Evolutionary conservation across 2,113 vertebrate species (phyloP).

Genomic region (Rhombomys opimus): DNA sequence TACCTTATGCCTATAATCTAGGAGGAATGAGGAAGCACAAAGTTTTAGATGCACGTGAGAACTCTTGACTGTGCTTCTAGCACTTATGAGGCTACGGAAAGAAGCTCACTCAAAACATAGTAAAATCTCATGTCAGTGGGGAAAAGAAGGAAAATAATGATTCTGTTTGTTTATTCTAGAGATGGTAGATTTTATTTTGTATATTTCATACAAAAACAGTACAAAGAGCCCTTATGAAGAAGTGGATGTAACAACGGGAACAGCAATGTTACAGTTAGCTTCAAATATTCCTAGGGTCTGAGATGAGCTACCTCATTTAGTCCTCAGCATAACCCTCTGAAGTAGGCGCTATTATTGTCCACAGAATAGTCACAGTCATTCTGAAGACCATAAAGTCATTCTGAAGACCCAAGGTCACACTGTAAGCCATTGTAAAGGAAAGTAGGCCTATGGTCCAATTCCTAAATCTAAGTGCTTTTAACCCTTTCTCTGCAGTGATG

Average conservation of each 20-base stretch:
- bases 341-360: conserved; percentile 25
- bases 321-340: conserved; percentile 37
- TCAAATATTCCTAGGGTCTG: conserved; percentile 5
- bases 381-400: conserved; percentile 30
- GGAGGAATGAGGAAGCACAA: background rate
- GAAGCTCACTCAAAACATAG: background rate
- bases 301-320: conserved; percentile 48
- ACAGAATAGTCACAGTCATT: conserved; percentile 51
- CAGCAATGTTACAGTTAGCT: background rate
- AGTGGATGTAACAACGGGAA: background rate
- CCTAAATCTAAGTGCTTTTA: conserved; percentile 5
- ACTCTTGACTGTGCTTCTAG: background rate
- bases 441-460: conserved; percentile 12
- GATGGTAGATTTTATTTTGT: conserved; percentile 47
- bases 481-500: background rate
- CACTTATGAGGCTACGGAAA: too few relatives aligned
- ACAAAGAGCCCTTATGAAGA: conserved; percentile 32
- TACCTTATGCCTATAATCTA: too few relatives aligned
- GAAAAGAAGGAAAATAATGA: background rate
- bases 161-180: background rate
- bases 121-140: background rate
- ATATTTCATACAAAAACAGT: conserved; percentile 5
- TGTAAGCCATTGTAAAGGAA: background rate
- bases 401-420: conserved; percentile 41
- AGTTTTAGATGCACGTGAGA: too few relatives aligned